A percentile compares a stretch with the other conserved stretches of the same genome.
Evolutionary conservation across 2,888 invertebrate genomes (phyloP).

Genomic region (Lypha dubia): DNA sequence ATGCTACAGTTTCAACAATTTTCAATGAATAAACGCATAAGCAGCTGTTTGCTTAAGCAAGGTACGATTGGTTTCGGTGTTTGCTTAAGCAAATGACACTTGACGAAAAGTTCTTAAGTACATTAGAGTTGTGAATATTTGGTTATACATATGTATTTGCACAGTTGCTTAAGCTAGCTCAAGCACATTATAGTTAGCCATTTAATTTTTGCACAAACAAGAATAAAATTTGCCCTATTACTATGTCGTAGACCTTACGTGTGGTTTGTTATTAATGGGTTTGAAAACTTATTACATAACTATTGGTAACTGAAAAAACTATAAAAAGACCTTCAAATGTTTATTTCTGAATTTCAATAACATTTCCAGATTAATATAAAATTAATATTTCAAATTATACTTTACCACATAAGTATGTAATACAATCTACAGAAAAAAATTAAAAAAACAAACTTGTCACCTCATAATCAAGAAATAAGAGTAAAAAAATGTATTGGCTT

Average conservation of each 20-base stretch:
- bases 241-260: not conserved
- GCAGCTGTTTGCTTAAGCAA: no score
- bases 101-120: no score
- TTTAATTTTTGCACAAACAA: not conserved
- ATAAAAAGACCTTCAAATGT: conserved; percentile 35
- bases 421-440: not conserved
- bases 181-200: no score
- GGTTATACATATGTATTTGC: no score
- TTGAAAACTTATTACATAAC: not conserved
- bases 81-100: no score
- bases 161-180: no score
- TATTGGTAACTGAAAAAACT: not conserved
- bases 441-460: not conserved
- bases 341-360: conserved; percentile 62
- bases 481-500: conserved; percentile 29
- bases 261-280: not conserved
- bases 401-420: no score
- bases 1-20: no score
- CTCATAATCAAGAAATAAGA: not conserved
- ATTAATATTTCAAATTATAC: conserved; percentile 36
- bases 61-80: no score
- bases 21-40: no score
- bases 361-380: conserved; percentile 39
- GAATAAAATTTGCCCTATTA: not conserved
- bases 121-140: no score